A percentile compares a stretch with the other conserved stretches of the same genome.
Conservation (phyloP, 2,113 vertebrate genomes). For the Tupaia chinensis region DNA sequence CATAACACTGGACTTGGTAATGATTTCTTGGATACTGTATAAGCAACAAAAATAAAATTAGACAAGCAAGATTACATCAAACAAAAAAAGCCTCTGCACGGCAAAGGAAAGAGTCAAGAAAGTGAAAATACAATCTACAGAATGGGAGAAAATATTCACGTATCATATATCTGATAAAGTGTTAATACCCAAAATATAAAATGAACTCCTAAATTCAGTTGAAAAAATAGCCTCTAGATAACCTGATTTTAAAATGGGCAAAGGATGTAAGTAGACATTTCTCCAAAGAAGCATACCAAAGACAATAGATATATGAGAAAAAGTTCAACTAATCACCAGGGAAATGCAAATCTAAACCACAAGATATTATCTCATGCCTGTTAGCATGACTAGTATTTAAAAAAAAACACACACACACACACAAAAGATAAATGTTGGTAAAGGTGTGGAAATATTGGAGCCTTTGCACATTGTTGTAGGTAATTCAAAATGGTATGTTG, state of each 20-base stretch:
- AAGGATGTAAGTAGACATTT: neutral
- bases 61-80: neutral
- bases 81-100: neutral
- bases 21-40: no score
- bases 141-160: neutral
- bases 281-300: neutral
- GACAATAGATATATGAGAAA: neutral
- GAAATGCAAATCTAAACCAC: neutral
- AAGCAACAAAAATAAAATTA: neutral
- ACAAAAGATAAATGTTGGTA: neutral
- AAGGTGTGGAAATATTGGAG: neutral
- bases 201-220: neutral
- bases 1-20: neutral
- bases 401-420: neutral
- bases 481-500: neutral
- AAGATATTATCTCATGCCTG: neutral
- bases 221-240: neutral
- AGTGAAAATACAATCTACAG: neutral
- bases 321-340: neutral
- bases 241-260: neutral
- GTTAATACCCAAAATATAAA: neutral
- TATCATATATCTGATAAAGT: neutral
- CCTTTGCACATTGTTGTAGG: neutral
- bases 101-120: neutral
- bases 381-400: neutral